Evolutionary conservation across 2,888 invertebrate species (phyloP).

Genomic region (Eristalis intricaria): DNA sequence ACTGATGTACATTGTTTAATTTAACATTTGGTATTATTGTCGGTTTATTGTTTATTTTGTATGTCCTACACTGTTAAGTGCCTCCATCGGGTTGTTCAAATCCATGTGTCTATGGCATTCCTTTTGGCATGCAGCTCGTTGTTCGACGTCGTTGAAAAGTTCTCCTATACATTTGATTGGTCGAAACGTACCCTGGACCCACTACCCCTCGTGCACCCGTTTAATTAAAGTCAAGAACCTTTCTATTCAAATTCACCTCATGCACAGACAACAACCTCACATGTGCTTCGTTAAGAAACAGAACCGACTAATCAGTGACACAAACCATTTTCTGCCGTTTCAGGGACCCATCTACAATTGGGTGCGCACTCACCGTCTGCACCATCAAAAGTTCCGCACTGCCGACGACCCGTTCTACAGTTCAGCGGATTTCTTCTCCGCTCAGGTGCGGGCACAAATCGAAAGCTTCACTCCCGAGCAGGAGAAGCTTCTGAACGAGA

Average conservation of each 20-base stretch:
- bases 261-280: constrained; percentile 62
- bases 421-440: constrained; percentile 89
- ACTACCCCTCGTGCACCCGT: neutral
- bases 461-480: constrained; percentile 85
- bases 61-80: too few relatives aligned
- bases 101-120: too few relatives aligned
- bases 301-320: neutral
- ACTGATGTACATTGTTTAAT: too few relatives aligned
- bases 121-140: too few relatives aligned
- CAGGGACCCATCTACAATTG: constrained; percentile 93
- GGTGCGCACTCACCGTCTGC: constrained; percentile 90
- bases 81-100: too few relatives aligned
- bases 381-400: constrained; percentile 90
- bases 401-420: constrained; percentile 91
- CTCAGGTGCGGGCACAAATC: constrained; percentile 89
- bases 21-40: too few relatives aligned
- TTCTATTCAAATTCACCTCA: constrained; percentile 33
- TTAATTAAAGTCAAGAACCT: neutral
- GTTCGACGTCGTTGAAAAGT: too few relatives aligned
- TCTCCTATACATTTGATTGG: too few relatives aligned
- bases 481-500: constrained; percentile 84
- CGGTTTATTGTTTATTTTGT: too few relatives aligned
- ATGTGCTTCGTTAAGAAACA: neutral
- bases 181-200: neutral
- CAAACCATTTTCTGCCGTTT: constrained; percentile 67